phyloP scores from a whole-genome alignment of 2,888 invertebrate genomes.

The Hesperia comma region DNA sequence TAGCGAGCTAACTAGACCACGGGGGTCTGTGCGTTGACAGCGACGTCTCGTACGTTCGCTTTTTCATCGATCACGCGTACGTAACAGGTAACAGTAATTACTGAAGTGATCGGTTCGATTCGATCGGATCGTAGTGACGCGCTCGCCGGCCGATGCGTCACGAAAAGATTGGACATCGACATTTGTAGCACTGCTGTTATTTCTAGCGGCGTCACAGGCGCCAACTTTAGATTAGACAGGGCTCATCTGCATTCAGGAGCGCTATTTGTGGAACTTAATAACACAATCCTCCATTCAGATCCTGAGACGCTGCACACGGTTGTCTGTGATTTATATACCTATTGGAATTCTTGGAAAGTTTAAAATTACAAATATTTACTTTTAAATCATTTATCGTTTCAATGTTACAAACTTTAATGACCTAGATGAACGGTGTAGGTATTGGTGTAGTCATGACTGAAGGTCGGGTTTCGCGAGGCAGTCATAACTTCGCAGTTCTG shows the following conservation, averaged over 20 bases:
- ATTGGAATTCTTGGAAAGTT: not conserved
- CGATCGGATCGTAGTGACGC: conserved; percentile 44
- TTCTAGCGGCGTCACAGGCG: conserved; percentile 68
- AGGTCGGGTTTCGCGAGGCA: conserved; percentile 20
- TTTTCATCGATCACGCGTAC: conserved; percentile 25
- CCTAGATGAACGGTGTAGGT: no score
- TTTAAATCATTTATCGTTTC: not conserved
- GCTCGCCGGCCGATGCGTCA: conserved; percentile 57
- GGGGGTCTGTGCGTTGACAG: conserved; percentile 43
- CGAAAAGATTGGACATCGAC: conserved; percentile 67
- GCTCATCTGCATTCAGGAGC: conserved; percentile 72
- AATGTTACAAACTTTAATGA: no score
- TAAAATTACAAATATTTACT: not conserved
- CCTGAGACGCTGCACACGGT: conserved; percentile 40
- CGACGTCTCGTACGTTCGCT: not conserved
- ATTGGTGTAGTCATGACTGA: not conserved
- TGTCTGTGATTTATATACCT: conserved; percentile 9
- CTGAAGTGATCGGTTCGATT: conserved; percentile 16
- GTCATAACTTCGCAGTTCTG: conserved; percentile 21
- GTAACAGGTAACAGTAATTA: no score
- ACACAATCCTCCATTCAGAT: conserved; percentile 65
- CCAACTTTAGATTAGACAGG: conserved; percentile 76
- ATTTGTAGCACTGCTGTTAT: conserved; percentile 71
- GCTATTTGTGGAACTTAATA: conserved; percentile 72
- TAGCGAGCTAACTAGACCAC: conserved; percentile 52